Evolutionary conservation across 2,888 invertebrate species (phyloP), one percentile per base, ranked within the genome.

Genomic region (Melolontha melolontha): DNA sequence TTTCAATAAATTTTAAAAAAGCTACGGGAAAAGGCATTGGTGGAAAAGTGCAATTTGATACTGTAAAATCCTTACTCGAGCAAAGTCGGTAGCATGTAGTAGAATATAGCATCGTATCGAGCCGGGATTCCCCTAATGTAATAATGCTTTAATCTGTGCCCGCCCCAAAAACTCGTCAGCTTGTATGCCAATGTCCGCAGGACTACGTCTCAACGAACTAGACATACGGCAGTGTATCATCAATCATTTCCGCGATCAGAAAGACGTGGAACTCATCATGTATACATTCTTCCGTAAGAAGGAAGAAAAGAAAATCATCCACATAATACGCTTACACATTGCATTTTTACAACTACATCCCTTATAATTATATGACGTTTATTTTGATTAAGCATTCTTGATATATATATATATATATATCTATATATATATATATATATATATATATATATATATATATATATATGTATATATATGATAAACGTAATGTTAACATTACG

Each of bases 81-180:
- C 72, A 73, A 72, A 71, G 74, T 72, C 70, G 67, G 62, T 67
- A 68, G 70, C 34, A 6, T 6, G 6, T 1, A 6, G 34, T 10
- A 34, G 34, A 34, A 6, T 34, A 34, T 34, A 34, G 10, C 8
- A 34, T 34, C 72, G 75, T 75, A 77, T 76, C 75, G 76, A 74
- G 75, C 74, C 72, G 76, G 77, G 76, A 78, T 78, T 78, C 77
- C 79, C 78, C 78, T 79, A 79, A 79, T 78, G 78, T 78, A 79
- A 79, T 79, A 79, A 79, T 78, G 78, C 77, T 79, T 79, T 79
- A 79, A 79, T 79, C 79, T 79, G 75, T 75, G 75, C 76, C 77
- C 77, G 78, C 74, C 77, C 75, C 72, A 75, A 75, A 78, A 76
- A 74, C 75, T 75, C 76, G 75, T 74, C 78, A 77, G 78, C 79